These are phyloP conservation scores for Heliconius nattereri DNA, from an alignment of 1,140 invertebrate genomes.

Conservation along the genomic window DNA sequence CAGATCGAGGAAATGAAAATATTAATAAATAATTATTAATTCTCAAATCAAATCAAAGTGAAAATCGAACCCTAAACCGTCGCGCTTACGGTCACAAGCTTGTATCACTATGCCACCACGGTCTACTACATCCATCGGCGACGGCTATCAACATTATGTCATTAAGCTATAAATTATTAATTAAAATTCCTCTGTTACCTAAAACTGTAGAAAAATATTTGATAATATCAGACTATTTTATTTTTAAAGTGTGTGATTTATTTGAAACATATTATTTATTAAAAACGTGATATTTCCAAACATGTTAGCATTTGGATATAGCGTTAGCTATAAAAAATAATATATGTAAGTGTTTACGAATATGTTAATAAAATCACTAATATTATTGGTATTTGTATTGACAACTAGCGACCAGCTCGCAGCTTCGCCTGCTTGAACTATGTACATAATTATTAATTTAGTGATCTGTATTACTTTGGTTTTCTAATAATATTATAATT, in stretches of 20 bases:
- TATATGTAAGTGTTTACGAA: background rate
- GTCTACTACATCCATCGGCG: too few relatives aligned
- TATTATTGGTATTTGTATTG: background rate
- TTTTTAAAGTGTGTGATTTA: slow-evolving; percentile 34
- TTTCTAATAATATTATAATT: too few relatives aligned
- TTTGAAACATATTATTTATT: slow-evolving; percentile 30
- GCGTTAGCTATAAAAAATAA: slow-evolving; percentile 10
- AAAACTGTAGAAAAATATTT: slow-evolving; percentile 8
- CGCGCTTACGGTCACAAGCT: too few relatives aligned
- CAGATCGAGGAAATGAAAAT: too few relatives aligned
- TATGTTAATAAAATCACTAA: background rate
- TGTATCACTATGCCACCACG: too few relatives aligned
- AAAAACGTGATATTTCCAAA: slow-evolving; percentile 20
- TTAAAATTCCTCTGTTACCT: background rate
- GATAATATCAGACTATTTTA: slow-evolving; percentile 34
- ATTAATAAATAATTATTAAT: too few relatives aligned
- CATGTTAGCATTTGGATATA: slow-evolving; percentile 7
- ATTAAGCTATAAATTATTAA: slow-evolving; percentile 23
- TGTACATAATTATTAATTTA: too few relatives aligned
- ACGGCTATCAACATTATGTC: slow-evolving; percentile 16
- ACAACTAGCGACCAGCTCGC: too few relatives aligned
- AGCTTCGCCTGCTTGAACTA: too few relatives aligned
- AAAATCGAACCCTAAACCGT: too few relatives aligned
- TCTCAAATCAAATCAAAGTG: fast-evolving
- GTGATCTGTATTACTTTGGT: too few relatives aligned